A percentile compares a stretch with the other conserved stretches of the same genome.
These are phyloP conservation scores for Heliconius eleuchia DNA, from an alignment of 1,140 invertebrate genomes.

Conservation along the genomic window DNA sequence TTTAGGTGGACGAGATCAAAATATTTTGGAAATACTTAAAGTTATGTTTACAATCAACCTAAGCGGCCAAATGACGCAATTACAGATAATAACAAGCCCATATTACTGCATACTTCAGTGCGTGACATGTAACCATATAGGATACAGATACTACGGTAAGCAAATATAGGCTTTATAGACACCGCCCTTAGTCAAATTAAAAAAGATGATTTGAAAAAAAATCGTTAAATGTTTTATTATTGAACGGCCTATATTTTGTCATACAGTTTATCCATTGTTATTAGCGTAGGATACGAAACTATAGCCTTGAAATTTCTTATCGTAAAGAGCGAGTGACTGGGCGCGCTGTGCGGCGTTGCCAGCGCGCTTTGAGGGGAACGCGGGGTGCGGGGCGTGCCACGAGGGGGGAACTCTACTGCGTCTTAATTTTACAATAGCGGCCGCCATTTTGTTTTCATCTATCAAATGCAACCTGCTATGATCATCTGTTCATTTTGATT, in stretches of 20 bases:
- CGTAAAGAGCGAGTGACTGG: slow-evolving; percentile 63
- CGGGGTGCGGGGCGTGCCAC: not conserved
- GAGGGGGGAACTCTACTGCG: slow-evolving; percentile 55
- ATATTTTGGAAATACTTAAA: not conserved
- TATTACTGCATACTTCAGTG: not conserved
- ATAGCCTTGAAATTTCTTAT: slow-evolving; percentile 79
- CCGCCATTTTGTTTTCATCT: slow-evolving; percentile 73
- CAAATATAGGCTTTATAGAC: not conserved
- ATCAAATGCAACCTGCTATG: slow-evolving; percentile 41
- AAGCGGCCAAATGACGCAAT: not conserved
- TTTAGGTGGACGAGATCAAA: not conserved
- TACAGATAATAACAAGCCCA: slow-evolving; percentile 12
- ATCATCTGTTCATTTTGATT: slow-evolving; percentile 30
- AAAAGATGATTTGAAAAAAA: not conserved
- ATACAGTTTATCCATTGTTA: slow-evolving; percentile 65
- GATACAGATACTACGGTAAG: slow-evolving; percentile 9
- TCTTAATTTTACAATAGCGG: slow-evolving; percentile 67
- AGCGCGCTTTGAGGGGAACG: slow-evolving; percentile 40
- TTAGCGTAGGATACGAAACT: slow-evolving; percentile 60
- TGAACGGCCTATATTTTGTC: slow-evolving; percentile 32
- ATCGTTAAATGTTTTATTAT: not conserved
- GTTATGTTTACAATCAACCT: slow-evolving; percentile 3
- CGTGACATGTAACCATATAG: not conserved
- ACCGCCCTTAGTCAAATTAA: not conserved
- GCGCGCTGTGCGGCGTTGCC: slow-evolving; percentile 69